These are phyloP conservation scores for Cynopterus sphinx DNA, from an alignment of 2,797 vertebrate genomes.

Conservation along the genomic window DNA sequence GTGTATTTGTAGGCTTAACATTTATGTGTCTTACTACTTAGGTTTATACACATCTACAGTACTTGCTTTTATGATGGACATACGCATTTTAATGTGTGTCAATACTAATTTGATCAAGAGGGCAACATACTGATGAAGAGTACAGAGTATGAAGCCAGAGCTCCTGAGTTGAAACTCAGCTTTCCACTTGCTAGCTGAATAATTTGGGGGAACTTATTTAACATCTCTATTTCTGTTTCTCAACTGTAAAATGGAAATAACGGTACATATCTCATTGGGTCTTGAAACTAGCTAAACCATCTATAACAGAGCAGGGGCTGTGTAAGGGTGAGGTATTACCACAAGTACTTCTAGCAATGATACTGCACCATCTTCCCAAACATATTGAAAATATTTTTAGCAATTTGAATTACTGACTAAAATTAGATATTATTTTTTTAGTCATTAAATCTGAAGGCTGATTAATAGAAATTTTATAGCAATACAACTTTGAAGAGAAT, in stretches of 20 bases:
- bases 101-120: not conserved
- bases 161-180: slow-evolving; percentile 25
- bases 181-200: not conserved
- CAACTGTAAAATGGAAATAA: slow-evolving; percentile 38
- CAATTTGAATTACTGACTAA: slow-evolving; percentile 7
- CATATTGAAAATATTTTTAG: slow-evolving; percentile 3
- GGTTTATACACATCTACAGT: not conserved
- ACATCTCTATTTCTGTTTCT: slow-evolving; percentile 46
- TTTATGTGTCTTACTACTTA: not conserved
- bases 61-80: not conserved
- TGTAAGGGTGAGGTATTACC: not conserved
- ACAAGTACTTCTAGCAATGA: not conserved
- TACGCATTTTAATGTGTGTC: not conserved
- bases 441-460: not conserved
- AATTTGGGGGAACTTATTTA: slow-evolving; percentile 19
- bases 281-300: not conserved
- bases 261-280: not conserved
- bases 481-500: slow-evolving; percentile 7
- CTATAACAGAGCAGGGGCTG: not conserved
- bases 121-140: not conserved
- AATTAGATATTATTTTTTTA: slow-evolving; percentile 22
- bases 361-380: not conserved
- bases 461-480: slow-evolving; percentile 36
- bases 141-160: not conserved
- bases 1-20: not conserved